Evolutionary conservation across 2,888 invertebrate genomes (phyloP).

Genomic region (Tipula vernalis): DNA sequence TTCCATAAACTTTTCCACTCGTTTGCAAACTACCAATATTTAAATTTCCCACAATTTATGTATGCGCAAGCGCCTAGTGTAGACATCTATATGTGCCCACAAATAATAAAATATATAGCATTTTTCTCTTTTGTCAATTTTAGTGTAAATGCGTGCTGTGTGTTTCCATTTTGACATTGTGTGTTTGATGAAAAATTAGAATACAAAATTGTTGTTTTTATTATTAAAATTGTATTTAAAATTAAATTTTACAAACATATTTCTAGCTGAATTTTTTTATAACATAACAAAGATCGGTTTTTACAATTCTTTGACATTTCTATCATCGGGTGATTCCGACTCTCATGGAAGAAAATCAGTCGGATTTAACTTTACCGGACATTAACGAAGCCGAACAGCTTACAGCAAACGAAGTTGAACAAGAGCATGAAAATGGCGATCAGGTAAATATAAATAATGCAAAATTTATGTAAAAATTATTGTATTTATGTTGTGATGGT

Average conservation of each 20-base stretch:
- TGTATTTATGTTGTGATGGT: not conserved
- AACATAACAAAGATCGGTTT: conserved; percentile 9
- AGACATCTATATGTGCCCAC: not conserved
- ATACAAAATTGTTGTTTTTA: not conserved
- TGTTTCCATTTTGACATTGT: conserved; percentile 8
- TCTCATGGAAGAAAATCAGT: conserved; percentile 20
- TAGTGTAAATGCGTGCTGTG: conserved; percentile 8
- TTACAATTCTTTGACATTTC: conserved; percentile 13
- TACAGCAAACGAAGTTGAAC: conserved; percentile 24
- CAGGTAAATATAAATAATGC: conserved; percentile 15
- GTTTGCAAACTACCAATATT: not conserved
- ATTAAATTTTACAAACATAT: not conserved
- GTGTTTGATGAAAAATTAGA: not conserved
- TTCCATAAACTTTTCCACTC: too few species aligned
- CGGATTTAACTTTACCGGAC: conserved; percentile 56
- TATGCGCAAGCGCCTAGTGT: conserved; percentile 7
- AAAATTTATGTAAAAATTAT: not conserved
- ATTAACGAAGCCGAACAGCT: conserved; percentile 57
- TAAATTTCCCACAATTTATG: not conserved
- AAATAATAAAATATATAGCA: not conserved
- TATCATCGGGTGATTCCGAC: conserved; percentile 18
- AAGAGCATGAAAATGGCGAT: conserved; percentile 20
- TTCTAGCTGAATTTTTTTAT: conserved; percentile 6
- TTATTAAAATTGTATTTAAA: not conserved
- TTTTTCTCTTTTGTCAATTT: conserved; percentile 9